Evolutionary conservation across 2,113 vertebrate species (phyloP).

Genomic region (Cottus gobio): DNA sequence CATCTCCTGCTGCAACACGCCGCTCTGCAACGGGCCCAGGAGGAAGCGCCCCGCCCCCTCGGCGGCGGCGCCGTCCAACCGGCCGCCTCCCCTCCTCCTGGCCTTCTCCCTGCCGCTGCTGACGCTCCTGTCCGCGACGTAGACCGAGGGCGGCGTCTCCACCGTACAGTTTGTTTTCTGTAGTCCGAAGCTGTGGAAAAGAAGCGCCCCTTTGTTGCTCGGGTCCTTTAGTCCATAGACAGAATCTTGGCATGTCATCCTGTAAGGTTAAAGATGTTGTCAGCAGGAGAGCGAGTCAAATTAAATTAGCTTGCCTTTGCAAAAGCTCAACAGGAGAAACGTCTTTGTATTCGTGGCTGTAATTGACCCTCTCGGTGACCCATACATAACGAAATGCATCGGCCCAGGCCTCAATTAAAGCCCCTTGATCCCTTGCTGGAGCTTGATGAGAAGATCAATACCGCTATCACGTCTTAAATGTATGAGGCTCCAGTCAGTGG

Average conservation of each 20-base stretch:
- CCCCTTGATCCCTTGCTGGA: background rate
- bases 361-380: background rate
- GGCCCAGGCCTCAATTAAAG: background rate
- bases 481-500: background rate
- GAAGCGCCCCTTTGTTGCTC: background rate
- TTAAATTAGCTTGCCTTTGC: background rate
- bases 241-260: background rate
- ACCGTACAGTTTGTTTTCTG: constrained; percentile 12
- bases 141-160: constrained; percentile 13
- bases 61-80: accelerated
- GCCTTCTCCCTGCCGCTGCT: constrained; percentile 62
- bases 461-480: background rate
- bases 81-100: constrained; percentile 27
- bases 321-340: background rate
- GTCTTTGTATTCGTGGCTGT: background rate
- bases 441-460: background rate
- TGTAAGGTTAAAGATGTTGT: background rate
- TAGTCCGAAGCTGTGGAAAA: background rate
- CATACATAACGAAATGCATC: background rate
- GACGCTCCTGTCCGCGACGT: constrained; percentile 32
- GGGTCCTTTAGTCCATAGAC: background rate
- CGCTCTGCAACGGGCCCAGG: constrained; percentile 94
- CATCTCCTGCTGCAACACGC: constrained; percentile 97
- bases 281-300: background rate
- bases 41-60: constrained; percentile 86